Conservation (phyloP, 2,797 vertebrate genomes). For the Naso thynnoides region DNA sequence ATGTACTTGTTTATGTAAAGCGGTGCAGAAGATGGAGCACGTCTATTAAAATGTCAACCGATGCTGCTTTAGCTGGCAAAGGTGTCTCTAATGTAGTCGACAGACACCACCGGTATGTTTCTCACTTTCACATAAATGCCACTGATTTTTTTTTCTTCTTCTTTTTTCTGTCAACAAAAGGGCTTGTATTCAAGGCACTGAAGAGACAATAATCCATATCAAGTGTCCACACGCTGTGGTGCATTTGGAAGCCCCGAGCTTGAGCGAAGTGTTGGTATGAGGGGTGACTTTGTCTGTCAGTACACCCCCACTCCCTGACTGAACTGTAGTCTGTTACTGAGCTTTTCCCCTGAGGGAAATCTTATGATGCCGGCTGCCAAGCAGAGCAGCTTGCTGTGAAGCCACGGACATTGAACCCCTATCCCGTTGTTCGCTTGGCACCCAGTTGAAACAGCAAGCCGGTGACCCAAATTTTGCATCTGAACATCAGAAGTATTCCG, state of each 20-base stretch:
- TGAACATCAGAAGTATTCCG: constrained; percentile 61
- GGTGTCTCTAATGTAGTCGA: constrained; percentile 10
- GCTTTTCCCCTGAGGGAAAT: constrained; percentile 62
- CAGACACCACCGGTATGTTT: neutral
- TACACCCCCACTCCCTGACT: constrained; percentile 40
- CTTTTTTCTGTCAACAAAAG: neutral
- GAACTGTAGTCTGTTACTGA: constrained; percentile 57
- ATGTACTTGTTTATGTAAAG: constrained; percentile 32
- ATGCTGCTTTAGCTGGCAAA: constrained; percentile 24
- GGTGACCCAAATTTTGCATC: constrained; percentile 73
- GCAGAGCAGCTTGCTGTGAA: constrained; percentile 69
- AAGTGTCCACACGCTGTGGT: constrained; percentile 22
- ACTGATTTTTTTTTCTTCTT: neutral
- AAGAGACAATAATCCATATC: constrained; percentile 29
- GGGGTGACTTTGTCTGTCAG: constrained; percentile 52
- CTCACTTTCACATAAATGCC: constrained; percentile 12
- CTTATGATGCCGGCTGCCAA: constrained; percentile 67
- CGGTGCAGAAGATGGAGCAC: constrained; percentile 8
- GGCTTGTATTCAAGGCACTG: neutral
- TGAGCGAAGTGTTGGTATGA: constrained; percentile 52
- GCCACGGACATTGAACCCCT: constrained; percentile 60
- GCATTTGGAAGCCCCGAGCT: neutral
- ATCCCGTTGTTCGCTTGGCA: constrained; percentile 71
- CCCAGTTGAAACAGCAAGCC: constrained; percentile 56
- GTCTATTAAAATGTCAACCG: constrained; percentile 35